Conservation (phyloP, 2,113 vertebrate species). For the Scopus umbretta region DNA sequence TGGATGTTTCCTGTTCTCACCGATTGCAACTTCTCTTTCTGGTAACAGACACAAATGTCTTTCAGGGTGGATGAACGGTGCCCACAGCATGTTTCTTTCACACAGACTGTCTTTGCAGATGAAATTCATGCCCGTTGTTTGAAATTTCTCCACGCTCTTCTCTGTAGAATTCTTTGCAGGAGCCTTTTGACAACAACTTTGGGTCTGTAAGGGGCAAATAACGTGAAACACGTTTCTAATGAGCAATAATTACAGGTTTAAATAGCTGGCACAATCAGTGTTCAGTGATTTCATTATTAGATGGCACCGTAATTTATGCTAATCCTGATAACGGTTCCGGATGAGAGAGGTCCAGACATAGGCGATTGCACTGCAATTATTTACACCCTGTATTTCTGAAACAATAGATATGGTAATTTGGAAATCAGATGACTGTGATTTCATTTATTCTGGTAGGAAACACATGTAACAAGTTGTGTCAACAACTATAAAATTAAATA, state of each 20-base stretch:
- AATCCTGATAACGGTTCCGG: slow-evolving; percentile 79
- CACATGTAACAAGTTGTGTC: slow-evolving; percentile 77
- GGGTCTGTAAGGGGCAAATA: slow-evolving; percentile 74
- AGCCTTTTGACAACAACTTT: slow-evolving; percentile 63
- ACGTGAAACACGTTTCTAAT: slow-evolving; percentile 73
- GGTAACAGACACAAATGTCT: neutral
- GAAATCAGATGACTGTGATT: slow-evolving; percentile 75
- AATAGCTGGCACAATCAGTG: slow-evolving; percentile 78
- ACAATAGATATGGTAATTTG: slow-evolving; percentile 79
- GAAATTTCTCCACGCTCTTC: neutral
- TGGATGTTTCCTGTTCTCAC: neutral
- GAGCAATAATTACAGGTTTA: slow-evolving; percentile 80
- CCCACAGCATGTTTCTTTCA: neutral
- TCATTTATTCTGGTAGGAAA: slow-evolving; percentile 79
- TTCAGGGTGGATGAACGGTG: neutral
- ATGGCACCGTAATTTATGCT: slow-evolving; percentile 81
- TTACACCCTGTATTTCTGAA: slow-evolving; percentile 79
- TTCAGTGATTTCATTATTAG: slow-evolving; percentile 80
- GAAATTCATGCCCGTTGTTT: neutral
- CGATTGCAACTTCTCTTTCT: neutral
- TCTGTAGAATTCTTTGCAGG: slow-evolving; percentile 33
- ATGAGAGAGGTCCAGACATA: slow-evolving; percentile 77
- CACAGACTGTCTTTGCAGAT: neutral
- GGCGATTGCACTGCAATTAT: slow-evolving; percentile 77
- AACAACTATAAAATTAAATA: slow-evolving; percentile 76